Conservation (phyloP, 2,113 vertebrate genomes). For the Neogale vison region DNA sequence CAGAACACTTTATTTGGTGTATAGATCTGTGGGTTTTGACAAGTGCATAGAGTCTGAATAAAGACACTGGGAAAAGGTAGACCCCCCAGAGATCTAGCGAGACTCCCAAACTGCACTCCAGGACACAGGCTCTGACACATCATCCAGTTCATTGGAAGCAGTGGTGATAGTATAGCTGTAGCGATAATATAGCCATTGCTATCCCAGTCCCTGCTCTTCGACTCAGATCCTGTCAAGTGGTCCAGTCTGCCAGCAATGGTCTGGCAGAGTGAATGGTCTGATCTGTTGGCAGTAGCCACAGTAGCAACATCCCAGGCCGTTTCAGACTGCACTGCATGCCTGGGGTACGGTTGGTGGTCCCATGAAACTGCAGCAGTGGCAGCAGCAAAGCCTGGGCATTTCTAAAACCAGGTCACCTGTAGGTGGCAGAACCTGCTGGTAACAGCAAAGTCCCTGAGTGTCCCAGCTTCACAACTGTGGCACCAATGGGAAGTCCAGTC, state of each 20-base stretch:
- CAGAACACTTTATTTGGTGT: neutral
- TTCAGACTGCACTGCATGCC: neutral
- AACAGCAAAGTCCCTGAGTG: neutral
- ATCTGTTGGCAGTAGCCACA: neutral
- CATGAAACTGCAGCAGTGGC: too few species aligned
- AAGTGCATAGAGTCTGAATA: neutral
- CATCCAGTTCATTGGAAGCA: neutral
- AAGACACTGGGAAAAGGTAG: neutral
- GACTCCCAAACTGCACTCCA: neutral
- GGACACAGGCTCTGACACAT: neutral
- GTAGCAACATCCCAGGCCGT: neutral
- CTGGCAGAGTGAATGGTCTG: too few species aligned
- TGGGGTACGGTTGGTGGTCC: neutral
- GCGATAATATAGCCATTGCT: neutral
- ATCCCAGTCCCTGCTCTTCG: neutral
- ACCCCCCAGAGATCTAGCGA: neutral
- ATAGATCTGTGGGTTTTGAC: neutral
- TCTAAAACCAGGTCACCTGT: neutral
- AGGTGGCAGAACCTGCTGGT: neutral
- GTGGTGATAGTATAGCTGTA: neutral
- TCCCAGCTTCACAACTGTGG: neutral
- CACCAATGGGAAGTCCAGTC: neutral
- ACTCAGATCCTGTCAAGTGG: neutral
- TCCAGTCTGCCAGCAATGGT: neutral
- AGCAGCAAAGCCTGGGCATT: neutral